Percentiles rank a stretch among this genome's conserved stretches.
Conservation (phyloP, 2,113 vertebrate genomes). For the Pachycephala philippinensis region DNA sequence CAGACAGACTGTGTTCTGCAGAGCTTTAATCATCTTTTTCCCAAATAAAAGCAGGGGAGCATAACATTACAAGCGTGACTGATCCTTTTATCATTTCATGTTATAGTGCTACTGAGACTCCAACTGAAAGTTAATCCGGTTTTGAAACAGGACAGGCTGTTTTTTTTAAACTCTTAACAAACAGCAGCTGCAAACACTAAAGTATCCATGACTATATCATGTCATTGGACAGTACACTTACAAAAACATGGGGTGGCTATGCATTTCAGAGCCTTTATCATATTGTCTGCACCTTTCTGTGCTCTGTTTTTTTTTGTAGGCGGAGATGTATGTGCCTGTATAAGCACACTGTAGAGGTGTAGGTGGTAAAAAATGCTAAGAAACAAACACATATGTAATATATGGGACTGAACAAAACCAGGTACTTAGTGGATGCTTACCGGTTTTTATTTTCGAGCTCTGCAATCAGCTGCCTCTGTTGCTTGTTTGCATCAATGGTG, state of each 20-base stretch:
- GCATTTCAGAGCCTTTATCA: neutral
- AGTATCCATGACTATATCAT: neutral
- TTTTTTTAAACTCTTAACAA: neutral
- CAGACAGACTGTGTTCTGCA: neutral
- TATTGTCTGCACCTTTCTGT: neutral
- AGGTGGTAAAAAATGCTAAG: neutral
- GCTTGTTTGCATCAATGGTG: constrained; percentile 95
- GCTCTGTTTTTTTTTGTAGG: neutral
- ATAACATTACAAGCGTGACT: neutral
- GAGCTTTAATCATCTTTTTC: constrained; percentile 24
- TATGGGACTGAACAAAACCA: neutral
- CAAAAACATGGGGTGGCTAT: neutral
- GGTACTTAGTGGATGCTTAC: constrained; percentile 56
- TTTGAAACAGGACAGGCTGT: neutral
- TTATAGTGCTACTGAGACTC: neutral
- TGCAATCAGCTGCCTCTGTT: constrained; percentile 95
- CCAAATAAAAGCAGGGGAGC: constrained; percentile 26
- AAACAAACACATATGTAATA: neutral
- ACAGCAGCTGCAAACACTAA: constrained; percentile 17
- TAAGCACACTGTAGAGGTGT: neutral
- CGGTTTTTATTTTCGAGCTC: constrained; percentile 98
- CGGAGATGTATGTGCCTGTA: neutral
- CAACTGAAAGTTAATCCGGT: neutral
- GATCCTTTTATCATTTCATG: neutral
- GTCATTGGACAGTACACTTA: neutral